Conservation (phyloP, 92 coral and sea anemone genomes). For the Desmophyllum pertusum region DNA sequence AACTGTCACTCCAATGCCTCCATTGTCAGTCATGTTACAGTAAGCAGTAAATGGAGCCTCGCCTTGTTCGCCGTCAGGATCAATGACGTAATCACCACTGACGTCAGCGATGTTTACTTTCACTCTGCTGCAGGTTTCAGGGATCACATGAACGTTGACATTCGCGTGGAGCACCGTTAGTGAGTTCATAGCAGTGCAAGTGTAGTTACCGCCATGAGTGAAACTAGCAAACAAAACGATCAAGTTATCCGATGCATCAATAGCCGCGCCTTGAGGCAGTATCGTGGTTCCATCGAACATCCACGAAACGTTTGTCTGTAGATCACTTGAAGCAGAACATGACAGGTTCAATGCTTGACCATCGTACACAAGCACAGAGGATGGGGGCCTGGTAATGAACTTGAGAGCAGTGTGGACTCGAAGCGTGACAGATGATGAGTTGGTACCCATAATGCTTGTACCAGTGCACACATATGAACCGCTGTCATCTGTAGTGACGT, state of each 20-base stretch:
- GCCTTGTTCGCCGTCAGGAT: conserved; percentile 31
- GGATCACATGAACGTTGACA: background rate
- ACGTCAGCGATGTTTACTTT: conserved; percentile 3
- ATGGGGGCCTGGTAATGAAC: background rate
- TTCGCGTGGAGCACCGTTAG: background rate
- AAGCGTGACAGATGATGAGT: conserved; percentile 2
- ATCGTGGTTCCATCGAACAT: background rate
- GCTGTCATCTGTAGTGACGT: conserved; percentile 11
- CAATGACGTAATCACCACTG: conserved; percentile 34
- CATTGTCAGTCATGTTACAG: conserved; percentile 48
- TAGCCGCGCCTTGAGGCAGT: conserved; percentile 4
- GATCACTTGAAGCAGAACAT: conserved; percentile 15
- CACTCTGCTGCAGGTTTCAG: conserved; percentile 19
- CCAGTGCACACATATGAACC: conserved; percentile 42
- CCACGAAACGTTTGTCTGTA: conserved; percentile 8
- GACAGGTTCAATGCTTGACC: background rate
- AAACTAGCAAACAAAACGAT: background rate
- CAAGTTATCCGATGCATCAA: background rate
- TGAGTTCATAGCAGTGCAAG: background rate
- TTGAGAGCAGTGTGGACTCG: background rate
- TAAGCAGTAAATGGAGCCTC: conserved; percentile 29
- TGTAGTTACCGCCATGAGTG: conserved; percentile 5
- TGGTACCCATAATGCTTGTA: conserved; percentile 22
- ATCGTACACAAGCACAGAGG: background rate
- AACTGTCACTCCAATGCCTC: conserved; percentile 39